phyloP scores from a whole-genome alignment of 1,140 invertebrate species.

The Apis florea region DNA sequence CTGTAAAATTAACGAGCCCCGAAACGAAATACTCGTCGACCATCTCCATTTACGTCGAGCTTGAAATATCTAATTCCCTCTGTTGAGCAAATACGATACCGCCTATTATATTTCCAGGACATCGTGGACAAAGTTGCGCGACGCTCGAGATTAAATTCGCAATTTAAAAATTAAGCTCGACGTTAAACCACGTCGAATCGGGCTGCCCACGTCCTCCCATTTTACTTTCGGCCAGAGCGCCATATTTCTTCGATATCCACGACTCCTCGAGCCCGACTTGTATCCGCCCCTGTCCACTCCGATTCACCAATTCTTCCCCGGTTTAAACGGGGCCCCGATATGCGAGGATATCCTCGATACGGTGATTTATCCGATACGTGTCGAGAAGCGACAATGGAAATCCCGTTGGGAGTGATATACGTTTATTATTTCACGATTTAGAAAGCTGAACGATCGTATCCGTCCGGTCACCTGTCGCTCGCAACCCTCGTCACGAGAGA shows the following conservation, averaged over 20 bases:
- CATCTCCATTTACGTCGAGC: constrained; percentile 18
- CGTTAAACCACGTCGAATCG: not conserved
- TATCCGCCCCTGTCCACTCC: constrained; percentile 29
- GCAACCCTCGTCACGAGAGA: not conserved
- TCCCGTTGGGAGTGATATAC: not conserved
- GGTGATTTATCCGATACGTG: constrained; percentile 10
- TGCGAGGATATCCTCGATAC: not conserved
- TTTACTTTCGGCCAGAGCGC: constrained; percentile 58
- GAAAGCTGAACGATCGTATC: not conserved
- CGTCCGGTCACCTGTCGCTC: not conserved
- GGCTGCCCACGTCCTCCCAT: too few species aligned
- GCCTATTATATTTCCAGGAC: constrained; percentile 25
- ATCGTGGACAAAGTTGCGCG: not conserved
- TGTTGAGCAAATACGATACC: constrained; percentile 31
- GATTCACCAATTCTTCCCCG: not conserved
- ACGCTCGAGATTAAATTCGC: constrained; percentile 38
- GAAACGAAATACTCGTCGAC: not conserved
- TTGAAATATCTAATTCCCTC: constrained; percentile 35
- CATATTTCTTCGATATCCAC: constrained; percentile 60
- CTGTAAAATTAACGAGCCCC: too few species aligned
- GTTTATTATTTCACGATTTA: constrained; percentile 17
- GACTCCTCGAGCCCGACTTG: constrained; percentile 11
- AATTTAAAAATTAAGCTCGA: not conserved
- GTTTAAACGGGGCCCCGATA: not conserved
- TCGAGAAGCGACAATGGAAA: not conserved